Evolutionary conservation across 2,888 invertebrate species (phyloP).

Genomic region (Drosophila hamatofila): DNA sequence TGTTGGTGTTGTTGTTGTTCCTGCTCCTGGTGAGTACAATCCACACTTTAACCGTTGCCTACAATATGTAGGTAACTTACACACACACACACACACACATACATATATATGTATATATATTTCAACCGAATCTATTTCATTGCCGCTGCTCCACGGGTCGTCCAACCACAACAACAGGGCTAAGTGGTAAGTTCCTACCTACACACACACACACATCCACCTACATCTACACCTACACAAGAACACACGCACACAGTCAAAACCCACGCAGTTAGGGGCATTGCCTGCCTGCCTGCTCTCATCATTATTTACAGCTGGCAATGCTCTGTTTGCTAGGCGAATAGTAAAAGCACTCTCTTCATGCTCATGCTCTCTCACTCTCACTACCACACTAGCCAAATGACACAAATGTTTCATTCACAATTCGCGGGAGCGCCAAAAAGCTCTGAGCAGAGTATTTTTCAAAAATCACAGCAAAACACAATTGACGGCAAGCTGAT

Average conservation of each 20-base stretch:
- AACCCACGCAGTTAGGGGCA: constrained; percentile 46
- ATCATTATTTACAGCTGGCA: constrained; percentile 56
- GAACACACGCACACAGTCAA: constrained; percentile 9
- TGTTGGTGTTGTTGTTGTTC: constrained; percentile 91
- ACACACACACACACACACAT: not conserved
- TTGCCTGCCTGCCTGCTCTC: constrained; percentile 45
- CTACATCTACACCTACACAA: constrained; percentile 3
- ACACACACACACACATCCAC: constrained; percentile 11
- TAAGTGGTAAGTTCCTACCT: constrained; percentile 83
- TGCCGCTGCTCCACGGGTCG: constrained; percentile 49
- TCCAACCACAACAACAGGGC: constrained; percentile 78
- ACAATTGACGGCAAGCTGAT: constrained; percentile 6
- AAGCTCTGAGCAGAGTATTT: constrained; percentile 59
- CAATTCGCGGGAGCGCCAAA: constrained; percentile 67
- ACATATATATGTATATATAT: constrained; percentile 21
- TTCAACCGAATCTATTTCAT: constrained; percentile 40
- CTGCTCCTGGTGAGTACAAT: constrained; percentile 88
- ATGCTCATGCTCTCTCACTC: constrained; percentile 9
- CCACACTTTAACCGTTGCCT: constrained; percentile 11
- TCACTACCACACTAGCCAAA: not conserved
- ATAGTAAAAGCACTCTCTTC: constrained; percentile 65
- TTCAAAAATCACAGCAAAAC: constrained; percentile 57
- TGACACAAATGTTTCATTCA: constrained; percentile 61
- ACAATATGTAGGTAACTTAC: constrained; percentile 12
- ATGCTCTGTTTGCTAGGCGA: constrained; percentile 37